Evolutionary conservation across 2,113 vertebrate genomes (phyloP).

Genomic region (Pseudonaja textilis): DNA sequence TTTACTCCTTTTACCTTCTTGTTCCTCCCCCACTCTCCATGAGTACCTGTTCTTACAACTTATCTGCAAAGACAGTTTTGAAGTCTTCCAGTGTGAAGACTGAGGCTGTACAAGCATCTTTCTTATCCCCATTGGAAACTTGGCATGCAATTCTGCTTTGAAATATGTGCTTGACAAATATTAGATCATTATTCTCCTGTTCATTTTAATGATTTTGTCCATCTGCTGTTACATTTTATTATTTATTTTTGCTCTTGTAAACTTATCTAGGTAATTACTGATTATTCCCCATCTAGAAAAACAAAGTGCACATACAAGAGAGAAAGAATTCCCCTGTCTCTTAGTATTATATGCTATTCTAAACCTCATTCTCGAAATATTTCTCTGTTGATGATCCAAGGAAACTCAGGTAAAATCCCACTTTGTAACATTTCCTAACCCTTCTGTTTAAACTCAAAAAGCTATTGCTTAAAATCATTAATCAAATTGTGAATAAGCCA

Average conservation of each 20-base stretch:
- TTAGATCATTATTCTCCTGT: not conserved
- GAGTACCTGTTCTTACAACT: not conserved
- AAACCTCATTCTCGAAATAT: not conserved
- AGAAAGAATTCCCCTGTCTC: not conserved
- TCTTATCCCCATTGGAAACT: not conserved
- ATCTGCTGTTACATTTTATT: not conserved
- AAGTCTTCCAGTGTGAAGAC: not conserved
- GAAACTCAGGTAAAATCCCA: conserved; percentile 4
- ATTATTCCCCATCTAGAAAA: not conserved
- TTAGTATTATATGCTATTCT: not conserved
- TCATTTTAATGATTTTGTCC: conserved; percentile 4
- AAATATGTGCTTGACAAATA: not conserved
- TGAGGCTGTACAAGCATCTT: not conserved
- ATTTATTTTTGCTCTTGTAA: conserved; percentile 11
- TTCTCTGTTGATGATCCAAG: not conserved
- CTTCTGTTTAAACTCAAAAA: conserved; percentile 51
- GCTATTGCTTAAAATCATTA: conserved; percentile 44
- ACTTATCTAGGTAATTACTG: not conserved
- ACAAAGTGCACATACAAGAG: not conserved
- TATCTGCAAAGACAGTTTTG: not conserved
- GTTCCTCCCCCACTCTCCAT: not conserved
- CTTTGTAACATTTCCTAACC: not conserved
- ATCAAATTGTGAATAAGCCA: conserved; percentile 44
- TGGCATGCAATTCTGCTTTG: not conserved
- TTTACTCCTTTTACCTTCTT: not conserved